Conservation (phyloP, 2,888 invertebrate genomes). For the Odiellus spinosus region DNA sequence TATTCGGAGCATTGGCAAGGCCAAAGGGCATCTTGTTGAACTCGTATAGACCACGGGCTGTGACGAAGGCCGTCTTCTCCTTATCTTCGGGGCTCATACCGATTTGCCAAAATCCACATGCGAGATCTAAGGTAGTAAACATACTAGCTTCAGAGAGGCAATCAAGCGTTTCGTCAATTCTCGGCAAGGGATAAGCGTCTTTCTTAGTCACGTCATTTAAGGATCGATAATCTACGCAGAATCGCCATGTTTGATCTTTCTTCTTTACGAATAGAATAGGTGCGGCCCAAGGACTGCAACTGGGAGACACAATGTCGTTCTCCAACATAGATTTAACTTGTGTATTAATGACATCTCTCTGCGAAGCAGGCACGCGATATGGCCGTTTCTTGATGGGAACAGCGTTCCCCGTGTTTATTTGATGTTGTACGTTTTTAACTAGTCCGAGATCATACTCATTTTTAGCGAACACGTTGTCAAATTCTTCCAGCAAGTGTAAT, state of each 20-base stretch:
- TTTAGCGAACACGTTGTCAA: too few relatives aligned
- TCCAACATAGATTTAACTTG: background rate
- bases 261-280: constrained; percentile 2
- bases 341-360: too few relatives aligned
- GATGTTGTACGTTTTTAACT: too few relatives aligned
- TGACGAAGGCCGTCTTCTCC: background rate
- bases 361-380: too few relatives aligned
- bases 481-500: too few relatives aligned
- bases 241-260: constrained; percentile 6
- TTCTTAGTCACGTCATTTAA: constrained; percentile 8
- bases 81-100: background rate
- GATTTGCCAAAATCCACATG: constrained; percentile 2
- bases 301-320: background rate
- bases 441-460: too few relatives aligned
- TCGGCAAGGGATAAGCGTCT: constrained; percentile 8
- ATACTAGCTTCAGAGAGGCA: constrained; percentile 1
- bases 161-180: constrained; percentile 2
- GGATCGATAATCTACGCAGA: constrained; percentile 12
- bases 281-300: background rate
- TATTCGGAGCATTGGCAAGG: too few relatives aligned
- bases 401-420: too few relatives aligned
- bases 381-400: too few relatives aligned
- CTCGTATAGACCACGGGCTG: background rate
- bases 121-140: constrained; percentile 1
- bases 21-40: too few relatives aligned